A percentile compares a stretch with the other conserved stretches of the same genome.
Conservation (phyloP, 2,888 invertebrate species). For the Magallana nippona region DNA sequence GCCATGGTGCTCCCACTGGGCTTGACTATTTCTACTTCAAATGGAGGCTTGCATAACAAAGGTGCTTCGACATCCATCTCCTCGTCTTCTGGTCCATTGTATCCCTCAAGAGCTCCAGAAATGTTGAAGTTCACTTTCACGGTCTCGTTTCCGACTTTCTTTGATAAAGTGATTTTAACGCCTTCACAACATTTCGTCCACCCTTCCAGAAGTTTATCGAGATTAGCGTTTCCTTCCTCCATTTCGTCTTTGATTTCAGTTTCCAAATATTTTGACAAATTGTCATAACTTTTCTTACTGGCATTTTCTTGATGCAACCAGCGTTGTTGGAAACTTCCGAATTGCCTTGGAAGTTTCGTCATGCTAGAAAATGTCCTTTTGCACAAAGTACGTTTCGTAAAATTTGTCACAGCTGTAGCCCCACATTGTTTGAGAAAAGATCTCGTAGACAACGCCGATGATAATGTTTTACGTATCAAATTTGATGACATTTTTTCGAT, state of each 20-base stretch:
- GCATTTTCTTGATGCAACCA: conserved; percentile 15
- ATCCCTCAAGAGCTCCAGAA: conserved; percentile 13
- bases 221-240: neutral
- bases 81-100: neutral
- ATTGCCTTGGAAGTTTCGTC: conserved; percentile 7
- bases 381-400: neutral
- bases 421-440: neutral
- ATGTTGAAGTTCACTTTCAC: neutral
- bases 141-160: conserved; percentile 7
- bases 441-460: neutral
- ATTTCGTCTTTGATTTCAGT: conserved; percentile 8
- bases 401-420: neutral
- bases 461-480: neutral
- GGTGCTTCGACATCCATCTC: neutral
- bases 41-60: conserved; percentile 16
- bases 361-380: neutral
- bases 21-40: conserved; percentile 18
- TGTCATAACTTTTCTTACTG: neutral
- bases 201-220: neutral
- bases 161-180: neutral
- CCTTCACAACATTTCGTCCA: neutral
- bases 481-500: neutral
- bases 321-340: conserved; percentile 18
- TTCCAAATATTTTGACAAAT: conserved; percentile 5
- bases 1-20: conserved; percentile 12